Evolutionary conservation across 2,888 invertebrate genomes (phyloP).

Genomic region (Limnephilus lunatus): DNA sequence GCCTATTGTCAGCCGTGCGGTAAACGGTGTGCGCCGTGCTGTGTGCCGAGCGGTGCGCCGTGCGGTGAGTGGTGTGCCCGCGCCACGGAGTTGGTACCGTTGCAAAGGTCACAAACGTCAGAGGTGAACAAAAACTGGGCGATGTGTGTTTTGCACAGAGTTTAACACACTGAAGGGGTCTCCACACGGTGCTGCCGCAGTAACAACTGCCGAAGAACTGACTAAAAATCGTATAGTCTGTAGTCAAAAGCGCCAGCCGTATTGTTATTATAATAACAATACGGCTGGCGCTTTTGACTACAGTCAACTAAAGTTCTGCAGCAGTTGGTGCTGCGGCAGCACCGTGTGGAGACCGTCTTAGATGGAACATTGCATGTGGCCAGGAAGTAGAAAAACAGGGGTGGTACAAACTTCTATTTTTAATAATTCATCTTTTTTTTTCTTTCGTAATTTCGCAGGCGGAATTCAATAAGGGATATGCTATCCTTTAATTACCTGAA

Average conservation of each 20-base stretch:
- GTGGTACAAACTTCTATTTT: background rate
- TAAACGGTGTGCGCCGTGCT: background rate
- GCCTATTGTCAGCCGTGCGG: background rate
- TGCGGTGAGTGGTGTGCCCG: background rate
- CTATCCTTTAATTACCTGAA: background rate
- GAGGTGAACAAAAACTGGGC: slow-evolving; percentile 50
- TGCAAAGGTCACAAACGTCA: slow-evolving; percentile 46
- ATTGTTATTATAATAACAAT: too few relatives aligned
- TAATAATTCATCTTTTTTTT: too few relatives aligned
- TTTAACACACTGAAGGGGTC: background rate
- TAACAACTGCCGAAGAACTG: too few relatives aligned
- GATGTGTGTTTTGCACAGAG: slow-evolving; percentile 33
- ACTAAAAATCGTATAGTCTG: too few relatives aligned
- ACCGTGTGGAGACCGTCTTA: too few relatives aligned
- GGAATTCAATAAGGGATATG: background rate
- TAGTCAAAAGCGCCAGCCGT: too few relatives aligned
- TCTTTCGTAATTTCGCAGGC: background rate
- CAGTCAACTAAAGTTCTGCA: too few relatives aligned
- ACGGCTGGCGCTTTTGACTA: too few relatives aligned
- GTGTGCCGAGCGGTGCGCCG: background rate
- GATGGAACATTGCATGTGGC: background rate
- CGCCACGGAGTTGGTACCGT: slow-evolving; percentile 35
- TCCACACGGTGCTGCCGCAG: too few relatives aligned
- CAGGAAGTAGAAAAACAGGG: background rate
- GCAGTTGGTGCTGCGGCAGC: too few relatives aligned